phyloP scores from a whole-genome alignment of 2,113 vertebrate genomes.

The Centropus unirufus region DNA sequence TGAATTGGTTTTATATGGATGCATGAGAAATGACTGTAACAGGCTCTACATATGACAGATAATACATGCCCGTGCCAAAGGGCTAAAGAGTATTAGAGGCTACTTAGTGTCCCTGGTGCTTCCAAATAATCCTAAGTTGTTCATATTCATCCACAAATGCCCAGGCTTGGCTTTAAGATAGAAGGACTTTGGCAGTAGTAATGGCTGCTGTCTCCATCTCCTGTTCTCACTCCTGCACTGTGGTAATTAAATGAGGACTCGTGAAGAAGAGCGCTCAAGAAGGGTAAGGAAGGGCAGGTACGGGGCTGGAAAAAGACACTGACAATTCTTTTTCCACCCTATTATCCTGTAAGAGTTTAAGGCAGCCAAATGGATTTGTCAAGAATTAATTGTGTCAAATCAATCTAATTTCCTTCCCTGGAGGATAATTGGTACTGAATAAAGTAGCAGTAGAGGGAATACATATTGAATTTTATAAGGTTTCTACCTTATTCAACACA shows the following conservation, averaged over 20 bases:
- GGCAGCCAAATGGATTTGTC: conserved; percentile 26
- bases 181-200: not conserved
- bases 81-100: not conserved
- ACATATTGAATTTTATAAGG: not conserved
- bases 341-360: not conserved
- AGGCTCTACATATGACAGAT: not conserved
- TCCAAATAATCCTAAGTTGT: not conserved
- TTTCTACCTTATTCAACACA: not conserved
- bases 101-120: not conserved
- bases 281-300: not conserved
- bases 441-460: conserved; percentile 22
- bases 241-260: not conserved
- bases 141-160: not conserved
- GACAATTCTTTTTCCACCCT: not conserved
- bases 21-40: not conserved
- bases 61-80: not conserved
- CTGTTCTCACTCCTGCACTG: not conserved
- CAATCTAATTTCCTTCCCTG: conserved; percentile 17
- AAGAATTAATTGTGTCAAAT: conserved; percentile 37
- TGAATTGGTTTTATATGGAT: not conserved
- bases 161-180: not conserved
- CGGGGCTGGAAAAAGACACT: fast-evolving
- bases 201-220: not conserved
- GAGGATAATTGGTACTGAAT: conserved; percentile 6
- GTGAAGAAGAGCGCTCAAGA: not conserved